These are phyloP conservation scores for Andrena marginata DNA, from an alignment of 2,888 invertebrate genomes.

Conservation along the genomic window DNA sequence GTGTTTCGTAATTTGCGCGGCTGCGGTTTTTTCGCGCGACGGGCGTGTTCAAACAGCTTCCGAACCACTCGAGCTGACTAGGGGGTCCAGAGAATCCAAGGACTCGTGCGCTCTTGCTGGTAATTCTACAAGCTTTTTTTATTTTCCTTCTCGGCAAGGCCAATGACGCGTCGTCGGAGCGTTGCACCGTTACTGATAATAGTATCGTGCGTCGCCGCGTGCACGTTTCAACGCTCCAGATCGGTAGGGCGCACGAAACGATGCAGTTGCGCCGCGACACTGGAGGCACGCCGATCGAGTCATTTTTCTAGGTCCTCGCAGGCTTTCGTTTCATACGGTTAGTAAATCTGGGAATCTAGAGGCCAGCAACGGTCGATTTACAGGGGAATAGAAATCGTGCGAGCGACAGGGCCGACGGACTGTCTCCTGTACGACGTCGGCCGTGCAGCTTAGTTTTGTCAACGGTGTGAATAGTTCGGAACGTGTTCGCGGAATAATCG, in stretches of 20 bases:
- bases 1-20: neutral
- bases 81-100: neutral
- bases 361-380: conserved; percentile 11
- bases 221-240: conserved; percentile 24
- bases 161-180: conserved; percentile 73
- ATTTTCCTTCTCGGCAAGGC: conserved; percentile 65
- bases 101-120: conserved; percentile 1
- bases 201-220: conserved; percentile 55
- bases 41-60: conserved; percentile 15
- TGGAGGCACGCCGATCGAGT: neutral
- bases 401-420: conserved; percentile 23
- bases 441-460: conserved; percentile 60
- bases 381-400: conserved; percentile 7
- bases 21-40: neutral
- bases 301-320: neutral
- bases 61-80: neutral
- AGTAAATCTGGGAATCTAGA: neutral
- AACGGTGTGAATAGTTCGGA: conserved; percentile 66
- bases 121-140: neutral
- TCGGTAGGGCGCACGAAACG: neutral
- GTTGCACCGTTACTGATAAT: conserved; percentile 70
- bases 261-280: neutral
- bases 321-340: too few species aligned
- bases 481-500: conserved; percentile 76
- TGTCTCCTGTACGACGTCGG: conserved; percentile 49